A percentile compares a stretch with the other conserved stretches of the same genome.
These are phyloP conservation scores for Ficedula albicollis DNA, from an alignment of 2,797 vertebrate species.

Conservation along the genomic window DNA sequence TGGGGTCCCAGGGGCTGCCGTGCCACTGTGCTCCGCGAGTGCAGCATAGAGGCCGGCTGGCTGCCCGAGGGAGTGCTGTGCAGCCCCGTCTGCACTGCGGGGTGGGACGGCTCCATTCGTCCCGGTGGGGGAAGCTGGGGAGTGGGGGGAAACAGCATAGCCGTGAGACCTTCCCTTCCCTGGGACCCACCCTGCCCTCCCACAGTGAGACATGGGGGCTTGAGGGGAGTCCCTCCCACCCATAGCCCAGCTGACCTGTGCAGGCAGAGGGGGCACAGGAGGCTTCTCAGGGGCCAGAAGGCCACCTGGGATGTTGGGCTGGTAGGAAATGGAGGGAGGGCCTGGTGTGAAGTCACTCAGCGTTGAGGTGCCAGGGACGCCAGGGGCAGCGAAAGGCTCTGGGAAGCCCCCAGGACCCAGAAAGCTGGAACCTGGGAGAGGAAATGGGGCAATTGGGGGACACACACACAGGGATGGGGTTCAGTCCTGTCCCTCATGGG, in stretches of 20 bases:
- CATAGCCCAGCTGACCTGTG: constrained; percentile 77
- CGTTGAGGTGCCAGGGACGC: constrained; percentile 78
- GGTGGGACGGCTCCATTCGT: constrained; percentile 85
- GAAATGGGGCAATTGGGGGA: background rate
- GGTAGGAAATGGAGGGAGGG: constrained; percentile 84
- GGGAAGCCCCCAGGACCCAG: constrained; percentile 83
- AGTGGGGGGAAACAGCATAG: background rate
- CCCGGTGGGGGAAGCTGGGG: constrained; percentile 80
- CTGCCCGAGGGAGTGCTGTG: constrained; percentile 78
- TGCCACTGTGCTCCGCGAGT: constrained; percentile 77
- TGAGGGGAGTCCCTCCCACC: no score
- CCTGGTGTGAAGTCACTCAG: constrained; percentile 80
- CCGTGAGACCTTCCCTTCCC: background rate
- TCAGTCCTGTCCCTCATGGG: rapidly evolving
- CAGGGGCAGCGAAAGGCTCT: constrained; percentile 81
- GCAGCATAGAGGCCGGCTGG: constrained; percentile 79
- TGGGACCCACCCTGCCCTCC: background rate
- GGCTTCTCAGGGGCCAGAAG: constrained; percentile 86
- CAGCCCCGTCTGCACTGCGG: constrained; percentile 76
- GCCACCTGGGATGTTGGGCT: constrained; percentile 83
- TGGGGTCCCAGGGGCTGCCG: constrained; percentile 68
- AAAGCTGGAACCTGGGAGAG: constrained; percentile 82
- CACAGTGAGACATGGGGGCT: background rate
- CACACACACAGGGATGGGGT: no score
- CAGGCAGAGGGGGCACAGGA: constrained; percentile 74